These are phyloP conservation scores for Cryptotis parvus DNA, from an alignment of 2,113 vertebrate genomes.

Conservation along the genomic window DNA sequence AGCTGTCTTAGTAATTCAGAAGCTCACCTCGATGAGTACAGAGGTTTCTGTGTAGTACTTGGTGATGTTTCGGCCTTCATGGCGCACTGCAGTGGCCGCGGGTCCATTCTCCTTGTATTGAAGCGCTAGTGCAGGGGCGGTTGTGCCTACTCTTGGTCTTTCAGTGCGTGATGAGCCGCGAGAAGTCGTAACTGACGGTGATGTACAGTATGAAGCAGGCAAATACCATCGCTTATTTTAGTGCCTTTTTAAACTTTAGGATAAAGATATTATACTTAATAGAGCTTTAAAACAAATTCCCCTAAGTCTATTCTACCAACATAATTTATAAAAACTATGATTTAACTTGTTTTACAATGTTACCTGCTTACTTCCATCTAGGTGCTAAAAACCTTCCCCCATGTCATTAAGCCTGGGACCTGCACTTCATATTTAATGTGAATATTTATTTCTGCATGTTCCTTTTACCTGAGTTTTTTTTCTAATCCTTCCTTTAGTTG, in stretches of 20 bases:
- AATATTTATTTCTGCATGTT: constrained; percentile 88
- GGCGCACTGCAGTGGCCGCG: constrained; percentile 67
- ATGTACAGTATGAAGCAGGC: constrained; percentile 48
- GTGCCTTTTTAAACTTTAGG: constrained; percentile 88
- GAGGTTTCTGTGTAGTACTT: constrained; percentile 13
- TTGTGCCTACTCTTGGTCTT: constrained; percentile 71
- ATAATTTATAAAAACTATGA: constrained; percentile 65
- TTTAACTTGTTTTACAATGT: constrained; percentile 77
- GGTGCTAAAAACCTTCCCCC: constrained; percentile 84
- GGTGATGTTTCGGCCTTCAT: constrained; percentile 56
- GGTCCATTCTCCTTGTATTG: constrained; percentile 57
- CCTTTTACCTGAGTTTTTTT: constrained; percentile 80
- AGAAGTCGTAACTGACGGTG: constrained; percentile 72
- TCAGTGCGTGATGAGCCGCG: constrained; percentile 55
- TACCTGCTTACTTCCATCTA: constrained; percentile 82
- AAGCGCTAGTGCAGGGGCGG: constrained; percentile 52
- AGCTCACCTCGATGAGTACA: constrained; percentile 35
- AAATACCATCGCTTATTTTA: constrained; percentile 76
- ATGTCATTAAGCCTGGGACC: constrained; percentile 84
- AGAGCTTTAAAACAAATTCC: constrained; percentile 87
- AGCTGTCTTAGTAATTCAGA: constrained; percentile 47
- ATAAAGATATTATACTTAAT: constrained; percentile 61
- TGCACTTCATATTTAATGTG: constrained; percentile 89
- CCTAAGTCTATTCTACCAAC: constrained; percentile 67
- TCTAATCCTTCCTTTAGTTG: constrained; percentile 80